Percentiles rank a stretch among this genome's conserved stretches.
phyloP scores from a whole-genome alignment of 2,888 invertebrate genomes.

The Synergus laeviventris region DNA sequence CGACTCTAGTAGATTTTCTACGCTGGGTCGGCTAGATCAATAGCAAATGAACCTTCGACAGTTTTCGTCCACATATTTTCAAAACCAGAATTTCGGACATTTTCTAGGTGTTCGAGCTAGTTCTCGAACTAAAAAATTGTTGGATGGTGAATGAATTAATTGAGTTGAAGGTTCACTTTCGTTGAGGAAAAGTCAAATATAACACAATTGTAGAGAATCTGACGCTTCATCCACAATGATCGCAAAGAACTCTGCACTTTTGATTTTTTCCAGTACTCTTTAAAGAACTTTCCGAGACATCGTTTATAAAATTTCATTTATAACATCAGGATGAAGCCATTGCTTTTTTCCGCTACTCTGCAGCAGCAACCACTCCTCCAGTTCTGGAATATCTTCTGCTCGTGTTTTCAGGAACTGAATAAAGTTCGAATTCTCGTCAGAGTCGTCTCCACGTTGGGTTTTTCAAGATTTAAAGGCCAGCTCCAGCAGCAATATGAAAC shows the following conservation, averaged over 20 bases:
- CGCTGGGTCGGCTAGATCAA: background rate
- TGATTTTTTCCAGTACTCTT: too few relatives aligned
- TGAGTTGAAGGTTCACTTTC: too few relatives aligned
- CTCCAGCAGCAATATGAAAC: slow-evolving; percentile 39
- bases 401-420: slow-evolving; percentile 47
- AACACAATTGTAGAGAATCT: too few relatives aligned
- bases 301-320: slow-evolving; percentile 38
- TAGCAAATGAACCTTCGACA: background rate
- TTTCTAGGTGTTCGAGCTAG: too few relatives aligned
- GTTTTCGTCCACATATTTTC: slow-evolving; percentile 1
- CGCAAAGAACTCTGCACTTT: too few relatives aligned
- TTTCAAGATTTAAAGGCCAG: slow-evolving; percentile 33
- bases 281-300: slow-evolving; percentile 3
- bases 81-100: slow-evolving; percentile 43
- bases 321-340: slow-evolving; percentile 37
- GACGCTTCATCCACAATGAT: slow-evolving; percentile 39
- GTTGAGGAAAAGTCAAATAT: too few relatives aligned
- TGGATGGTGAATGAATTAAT: too few relatives aligned
- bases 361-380: slow-evolving; percentile 34
- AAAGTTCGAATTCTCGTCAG: slow-evolving; percentile 49
- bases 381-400: too few relatives aligned
- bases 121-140: too few relatives aligned
- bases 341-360: background rate
- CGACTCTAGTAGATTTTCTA: background rate
- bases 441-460: slow-evolving; percentile 37